phyloP scores from a whole-genome alignment of 2,797 vertebrate species.

The Hydrolagus colliei region DNA sequence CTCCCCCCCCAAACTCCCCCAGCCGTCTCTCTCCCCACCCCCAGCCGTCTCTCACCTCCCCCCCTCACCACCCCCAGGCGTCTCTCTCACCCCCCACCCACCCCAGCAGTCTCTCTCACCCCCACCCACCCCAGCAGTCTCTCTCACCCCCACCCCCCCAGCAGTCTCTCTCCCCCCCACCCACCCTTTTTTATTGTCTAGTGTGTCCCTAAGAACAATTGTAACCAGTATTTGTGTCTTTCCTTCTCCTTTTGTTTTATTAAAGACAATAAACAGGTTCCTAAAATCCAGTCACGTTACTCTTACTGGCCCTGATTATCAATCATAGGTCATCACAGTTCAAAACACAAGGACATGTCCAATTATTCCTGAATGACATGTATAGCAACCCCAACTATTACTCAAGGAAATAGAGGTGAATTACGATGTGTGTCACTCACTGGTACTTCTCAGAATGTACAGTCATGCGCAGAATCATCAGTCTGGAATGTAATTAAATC shows the following conservation, averaged over 20 bases:
- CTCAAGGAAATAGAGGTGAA: background rate
- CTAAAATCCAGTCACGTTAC: constrained; percentile 34
- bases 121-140: too few species aligned
- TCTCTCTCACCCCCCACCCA: too few species aligned
- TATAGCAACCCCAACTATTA: background rate
- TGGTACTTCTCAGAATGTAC: background rate
- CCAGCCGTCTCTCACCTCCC: too few species aligned
- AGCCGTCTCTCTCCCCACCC: too few species aligned
- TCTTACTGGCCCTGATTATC: constrained; percentile 35
- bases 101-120: too few species aligned
- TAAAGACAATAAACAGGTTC: constrained; percentile 17
- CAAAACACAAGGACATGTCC: background rate
- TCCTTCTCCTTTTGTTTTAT: constrained; percentile 12
- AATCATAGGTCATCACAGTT: constrained; percentile 41
- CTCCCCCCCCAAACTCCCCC: too few species aligned
- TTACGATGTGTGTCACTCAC: background rate
- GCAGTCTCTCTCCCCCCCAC: too few species aligned
- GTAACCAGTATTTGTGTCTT: constrained; percentile 32
- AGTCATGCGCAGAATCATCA: too few species aligned
- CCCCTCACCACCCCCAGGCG: too few species aligned
- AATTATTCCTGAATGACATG: background rate
- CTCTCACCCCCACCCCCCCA: too few species aligned
- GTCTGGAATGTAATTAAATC: background rate
- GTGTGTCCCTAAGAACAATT: background rate
- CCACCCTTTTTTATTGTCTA: constrained; percentile 34